Evolutionary conservation across 2,113 vertebrate genomes (phyloP), one percentile per base, ranked within the genome.

Genomic region (Macquaria australasica): DNA sequence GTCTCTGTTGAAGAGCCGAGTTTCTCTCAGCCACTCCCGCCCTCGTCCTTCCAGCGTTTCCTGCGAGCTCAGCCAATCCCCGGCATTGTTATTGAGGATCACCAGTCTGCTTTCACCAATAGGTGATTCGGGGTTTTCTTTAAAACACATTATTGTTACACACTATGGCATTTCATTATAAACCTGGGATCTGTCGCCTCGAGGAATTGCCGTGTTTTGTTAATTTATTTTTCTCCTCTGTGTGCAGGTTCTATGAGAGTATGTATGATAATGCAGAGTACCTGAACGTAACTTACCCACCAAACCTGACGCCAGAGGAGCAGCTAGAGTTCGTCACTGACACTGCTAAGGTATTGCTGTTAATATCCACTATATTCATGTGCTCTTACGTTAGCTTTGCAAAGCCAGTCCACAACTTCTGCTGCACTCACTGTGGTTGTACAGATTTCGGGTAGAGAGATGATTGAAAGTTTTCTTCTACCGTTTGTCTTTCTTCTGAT

Each of bases 1-100:
- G 28, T 99, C 2, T 18, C 92, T 0, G 9, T 97, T 31, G 78
- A 11, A 0, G 96, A 95, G 25, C 91, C 86, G 0, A 4, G 0
- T 0, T 41, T 63, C 45, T 95, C 96, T 8, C 97, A 97, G 91
- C 93, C 97, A 0, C 97, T 99, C 9, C 98, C 98, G 0, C 98
- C 98, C 0, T 97, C 97, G 0, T 99, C 98, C 81, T 97, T 99
- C 86, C 98, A 99, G 87, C 96, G 97, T 11, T 99, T 99, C 90
- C 96, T 99, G 20, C 95, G 94, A 6, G 94, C 89, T 72, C 94
- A 88, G 7, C 92, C 90, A 2, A 95, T 99, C 86, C 98, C 98
- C 0, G 98, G 98, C 0, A 89, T 97, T 0, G 97, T 99, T 2
- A 93, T 99, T 2, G 87, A 97, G 0, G 97, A 99, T 86, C 97